Conservation (phyloP, 2,797 vertebrate species). For the Arctocebus calabarensis region DNA sequence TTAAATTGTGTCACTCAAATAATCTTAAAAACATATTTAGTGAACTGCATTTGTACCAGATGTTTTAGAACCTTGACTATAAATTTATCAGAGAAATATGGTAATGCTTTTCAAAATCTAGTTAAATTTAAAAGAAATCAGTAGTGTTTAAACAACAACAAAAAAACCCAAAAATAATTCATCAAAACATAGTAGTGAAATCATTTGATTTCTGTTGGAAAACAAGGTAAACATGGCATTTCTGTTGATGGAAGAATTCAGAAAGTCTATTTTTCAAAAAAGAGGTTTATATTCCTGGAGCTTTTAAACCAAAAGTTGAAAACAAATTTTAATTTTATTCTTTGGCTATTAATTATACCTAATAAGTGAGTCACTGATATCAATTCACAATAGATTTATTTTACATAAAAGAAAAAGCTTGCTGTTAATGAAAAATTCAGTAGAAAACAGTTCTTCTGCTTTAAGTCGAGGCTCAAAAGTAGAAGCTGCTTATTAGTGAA, state of each 20-base stretch:
- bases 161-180: neutral
- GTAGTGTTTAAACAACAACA: slow-evolving; percentile 53
- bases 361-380: slow-evolving; percentile 84
- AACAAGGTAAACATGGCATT: slow-evolving; percentile 66
- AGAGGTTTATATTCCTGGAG: slow-evolving; percentile 43
- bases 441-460: slow-evolving; percentile 90
- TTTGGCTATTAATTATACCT: slow-evolving; percentile 77
- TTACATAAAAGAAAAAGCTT: slow-evolving; percentile 88
- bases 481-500: slow-evolving; percentile 90
- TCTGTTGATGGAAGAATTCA: slow-evolving; percentile 55
- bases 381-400: slow-evolving; percentile 89
- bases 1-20: slow-evolving; percentile 14
- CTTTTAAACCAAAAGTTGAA: slow-evolving; percentile 50
- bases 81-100: slow-evolving; percentile 42
- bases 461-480: slow-evolving; percentile 88
- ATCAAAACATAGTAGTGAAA: slow-evolving; percentile 37
- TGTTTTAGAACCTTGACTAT: slow-evolving; percentile 49
- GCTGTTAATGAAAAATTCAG: slow-evolving; percentile 89
- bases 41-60: slow-evolving; percentile 13
- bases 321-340: slow-evolving; percentile 72
- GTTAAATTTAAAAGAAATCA: slow-evolving; percentile 57
- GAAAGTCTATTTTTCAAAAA: slow-evolving; percentile 60
- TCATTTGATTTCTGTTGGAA: slow-evolving; percentile 55
- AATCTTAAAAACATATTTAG: slow-evolving; percentile 54
- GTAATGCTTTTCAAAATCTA: slow-evolving; percentile 50